Percentiles rank a stretch among this genome's conserved stretches.
phyloP scores from a whole-genome alignment of 2,113 vertebrate genomes.

The Oostethus manadensis region DNA sequence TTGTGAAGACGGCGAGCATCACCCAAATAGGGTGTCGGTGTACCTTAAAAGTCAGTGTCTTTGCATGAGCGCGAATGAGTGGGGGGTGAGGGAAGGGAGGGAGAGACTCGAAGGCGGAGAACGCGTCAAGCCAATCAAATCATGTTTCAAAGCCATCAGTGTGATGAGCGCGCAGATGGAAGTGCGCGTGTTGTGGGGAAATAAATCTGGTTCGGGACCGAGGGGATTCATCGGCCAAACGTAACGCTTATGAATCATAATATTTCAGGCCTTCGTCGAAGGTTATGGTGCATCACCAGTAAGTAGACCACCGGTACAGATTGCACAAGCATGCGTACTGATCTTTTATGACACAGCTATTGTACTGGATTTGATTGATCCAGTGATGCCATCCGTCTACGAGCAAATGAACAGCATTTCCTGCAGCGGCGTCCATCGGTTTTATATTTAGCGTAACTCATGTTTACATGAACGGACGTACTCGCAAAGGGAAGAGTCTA shows the following conservation, averaged over 20 bases:
- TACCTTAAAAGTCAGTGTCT: constrained; percentile 19
- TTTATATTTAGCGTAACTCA: constrained; percentile 4
- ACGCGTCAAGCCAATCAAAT: constrained; percentile 36
- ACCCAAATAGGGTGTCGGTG: constrained; percentile 24
- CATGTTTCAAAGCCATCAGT: constrained; percentile 18
- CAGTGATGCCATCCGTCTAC: no score
- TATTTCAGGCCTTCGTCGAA: constrained; percentile 3
- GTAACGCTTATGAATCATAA: not conserved
- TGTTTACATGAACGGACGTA: constrained; percentile 6
- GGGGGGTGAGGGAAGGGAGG: not conserved
- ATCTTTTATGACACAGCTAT: no score
- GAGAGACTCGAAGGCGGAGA: constrained; percentile 16
- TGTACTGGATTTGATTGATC: no score
- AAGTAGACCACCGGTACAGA: not conserved
- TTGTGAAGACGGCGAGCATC: constrained; percentile 19
- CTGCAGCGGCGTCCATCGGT: constrained; percentile 7
- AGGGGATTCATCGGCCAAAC: not conserved
- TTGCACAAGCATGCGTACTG: no score
- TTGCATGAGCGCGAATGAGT: constrained; percentile 11
- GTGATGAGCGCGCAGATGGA: constrained; percentile 8
- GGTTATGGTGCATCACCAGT: not conserved
- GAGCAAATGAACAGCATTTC: not conserved
- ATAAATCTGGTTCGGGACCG: not conserved
- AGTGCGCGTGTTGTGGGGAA: constrained; percentile 1
- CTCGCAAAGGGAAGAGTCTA: constrained; percentile 14